Evolutionary conservation across 2,797 vertebrate species (phyloP).

Genomic region (Hemibagrus guttatus): DNA sequence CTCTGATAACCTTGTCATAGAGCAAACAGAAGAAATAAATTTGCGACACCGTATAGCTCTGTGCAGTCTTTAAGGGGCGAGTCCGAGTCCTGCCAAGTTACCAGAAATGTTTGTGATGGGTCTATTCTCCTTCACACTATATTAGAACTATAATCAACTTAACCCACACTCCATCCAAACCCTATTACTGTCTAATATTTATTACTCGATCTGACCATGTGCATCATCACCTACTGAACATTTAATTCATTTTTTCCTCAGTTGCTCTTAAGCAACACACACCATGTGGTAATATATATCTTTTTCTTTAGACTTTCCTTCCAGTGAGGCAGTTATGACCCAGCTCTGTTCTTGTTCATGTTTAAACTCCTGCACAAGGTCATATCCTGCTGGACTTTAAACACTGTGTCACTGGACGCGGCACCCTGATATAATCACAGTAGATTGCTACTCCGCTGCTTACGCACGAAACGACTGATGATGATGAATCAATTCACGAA

Average conservation of each 20-base stretch:
- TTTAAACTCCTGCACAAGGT: background rate
- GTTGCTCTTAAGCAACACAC: background rate
- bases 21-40: background rate
- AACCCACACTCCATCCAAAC: background rate
- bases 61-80: background rate
- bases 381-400: background rate
- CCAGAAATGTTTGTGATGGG: background rate
- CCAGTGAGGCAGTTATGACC: background rate
- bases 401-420: background rate
- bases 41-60: background rate
- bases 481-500: background rate
- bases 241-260: background rate
- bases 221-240: background rate
- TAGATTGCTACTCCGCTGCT: background rate
- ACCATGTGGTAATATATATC: no score
- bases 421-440: no score
- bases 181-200: background rate
- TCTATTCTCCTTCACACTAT: background rate
- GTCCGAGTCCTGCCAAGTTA: background rate
- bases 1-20: background rate
- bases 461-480: background rate
- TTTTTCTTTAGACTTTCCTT: background rate
- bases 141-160: background rate
- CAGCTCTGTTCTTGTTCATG: background rate
- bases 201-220: background rate